Percentiles rank a stretch among this genome's conserved stretches.
Conservation (phyloP, 1,140 invertebrate species). For the Trissolcus basalis region DNA sequence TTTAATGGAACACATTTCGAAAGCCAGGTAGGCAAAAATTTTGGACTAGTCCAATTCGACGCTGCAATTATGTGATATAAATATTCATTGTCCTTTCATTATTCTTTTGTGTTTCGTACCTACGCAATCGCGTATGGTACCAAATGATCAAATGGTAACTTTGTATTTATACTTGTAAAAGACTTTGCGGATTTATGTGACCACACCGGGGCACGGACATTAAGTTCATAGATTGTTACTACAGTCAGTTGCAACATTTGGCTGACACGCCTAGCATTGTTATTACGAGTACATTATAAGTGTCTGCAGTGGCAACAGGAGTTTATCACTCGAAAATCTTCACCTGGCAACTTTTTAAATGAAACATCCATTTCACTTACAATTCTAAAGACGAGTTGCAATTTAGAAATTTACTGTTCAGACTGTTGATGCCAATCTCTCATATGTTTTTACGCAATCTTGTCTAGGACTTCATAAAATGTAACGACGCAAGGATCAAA, state of each 20-base stretch:
- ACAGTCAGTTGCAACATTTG: slow-evolving; percentile 67
- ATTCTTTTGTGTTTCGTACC: slow-evolving; percentile 40
- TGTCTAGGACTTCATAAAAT: too few relatives aligned
- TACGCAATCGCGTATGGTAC: slow-evolving; percentile 43
- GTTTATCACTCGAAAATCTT: slow-evolving; percentile 53
- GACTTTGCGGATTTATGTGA: slow-evolving; percentile 49
- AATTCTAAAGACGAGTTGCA: slow-evolving; percentile 38
- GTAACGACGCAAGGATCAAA: too few relatives aligned
- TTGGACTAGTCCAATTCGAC: slow-evolving; percentile 27
- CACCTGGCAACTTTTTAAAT: slow-evolving; percentile 47
- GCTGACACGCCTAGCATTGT: slow-evolving; percentile 74
- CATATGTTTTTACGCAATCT: too few relatives aligned
- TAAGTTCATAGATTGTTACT: slow-evolving; percentile 51
- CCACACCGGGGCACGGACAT: slow-evolving; percentile 34
- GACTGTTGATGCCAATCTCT: too few relatives aligned
- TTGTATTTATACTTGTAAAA: slow-evolving; percentile 46
- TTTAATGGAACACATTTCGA: slow-evolving; percentile 16
- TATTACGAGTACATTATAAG: slow-evolving; percentile 67
- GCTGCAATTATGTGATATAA: slow-evolving; percentile 20
- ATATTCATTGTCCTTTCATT: slow-evolving; percentile 38
- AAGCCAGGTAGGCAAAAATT: slow-evolving; percentile 19
- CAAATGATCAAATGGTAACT: slow-evolving; percentile 35
- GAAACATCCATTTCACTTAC: slow-evolving; percentile 42
- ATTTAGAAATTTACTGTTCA: too few relatives aligned
- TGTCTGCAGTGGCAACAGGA: slow-evolving; percentile 62